phyloP scores from a whole-genome alignment of 2,113 vertebrate species.

The Gambusia holbrooki region DNA sequence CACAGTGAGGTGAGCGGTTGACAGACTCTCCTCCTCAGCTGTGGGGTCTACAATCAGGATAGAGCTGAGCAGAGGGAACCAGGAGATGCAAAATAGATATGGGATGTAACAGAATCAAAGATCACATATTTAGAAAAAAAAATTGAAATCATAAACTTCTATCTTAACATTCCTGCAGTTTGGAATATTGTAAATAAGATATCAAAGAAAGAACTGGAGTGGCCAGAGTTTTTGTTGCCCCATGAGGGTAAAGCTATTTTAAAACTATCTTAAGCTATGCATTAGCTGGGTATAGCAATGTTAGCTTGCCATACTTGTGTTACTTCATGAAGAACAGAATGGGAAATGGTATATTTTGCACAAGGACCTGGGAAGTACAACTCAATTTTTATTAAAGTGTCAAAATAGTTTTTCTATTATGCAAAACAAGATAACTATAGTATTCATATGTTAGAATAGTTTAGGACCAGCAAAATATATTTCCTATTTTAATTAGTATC shows the following conservation, averaged over 20 bases:
- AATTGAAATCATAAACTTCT: not conserved
- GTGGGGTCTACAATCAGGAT: conserved; percentile 92
- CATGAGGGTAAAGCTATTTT: no score
- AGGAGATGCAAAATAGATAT: not conserved
- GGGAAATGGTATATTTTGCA: not conserved
- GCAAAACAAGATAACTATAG: no score
- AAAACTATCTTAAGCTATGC: no score
- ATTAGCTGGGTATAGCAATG: no score
- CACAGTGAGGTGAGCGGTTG: conserved; percentile 86
- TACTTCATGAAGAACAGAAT: not conserved
- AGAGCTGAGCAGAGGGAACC: conserved; percentile 73
- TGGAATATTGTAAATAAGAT: not conserved
- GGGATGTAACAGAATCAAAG: no score
- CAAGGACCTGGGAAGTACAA: not conserved
- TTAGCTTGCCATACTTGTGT: no score
- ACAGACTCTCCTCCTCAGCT: conserved; percentile 90
- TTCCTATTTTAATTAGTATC: not conserved
- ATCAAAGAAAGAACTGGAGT: not conserved
- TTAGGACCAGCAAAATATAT: no score
- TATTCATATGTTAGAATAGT: no score
- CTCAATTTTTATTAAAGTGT: not conserved
- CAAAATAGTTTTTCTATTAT: no score
- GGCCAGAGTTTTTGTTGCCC: not conserved
- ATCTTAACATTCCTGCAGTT: not conserved
- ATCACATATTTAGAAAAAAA: no score